Evolutionary conservation across 1,140 invertebrate genomes (phyloP).

Genomic region (Gyrodactylus bullatarudis): DNA sequence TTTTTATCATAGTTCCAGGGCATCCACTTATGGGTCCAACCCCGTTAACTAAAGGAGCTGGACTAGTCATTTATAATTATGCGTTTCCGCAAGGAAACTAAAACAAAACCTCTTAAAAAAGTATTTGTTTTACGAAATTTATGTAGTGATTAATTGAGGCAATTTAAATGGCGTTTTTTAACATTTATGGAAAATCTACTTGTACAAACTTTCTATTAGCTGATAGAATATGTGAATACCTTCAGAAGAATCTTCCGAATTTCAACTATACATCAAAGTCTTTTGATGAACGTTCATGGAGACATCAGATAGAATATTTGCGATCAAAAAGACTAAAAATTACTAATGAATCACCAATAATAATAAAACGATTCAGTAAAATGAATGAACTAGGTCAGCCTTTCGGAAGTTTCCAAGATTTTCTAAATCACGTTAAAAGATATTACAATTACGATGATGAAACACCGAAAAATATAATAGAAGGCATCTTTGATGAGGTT

Average conservation of each 20-base stretch:
- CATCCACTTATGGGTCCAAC: neutral
- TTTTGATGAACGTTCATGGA: too few species aligned
- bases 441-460: too few species aligned
- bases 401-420: neutral
- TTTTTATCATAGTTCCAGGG: neutral
- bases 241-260: neutral
- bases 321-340: too few species aligned
- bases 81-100: neutral
- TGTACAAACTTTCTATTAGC: neutral
- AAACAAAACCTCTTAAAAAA: too few species aligned
- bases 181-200: neutral
- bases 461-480: too few species aligned
- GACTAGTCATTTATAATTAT: neutral
- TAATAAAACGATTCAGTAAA: neutral
- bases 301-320: too few species aligned
- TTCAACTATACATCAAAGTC: too few species aligned
- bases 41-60: neutral
- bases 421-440: neutral
- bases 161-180: too few species aligned
- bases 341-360: neutral
- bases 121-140: too few species aligned
- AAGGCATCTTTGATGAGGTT: too few species aligned
- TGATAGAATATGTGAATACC: neutral
- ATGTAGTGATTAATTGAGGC: too few species aligned
- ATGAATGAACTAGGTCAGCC: neutral